Evolutionary conservation across 2,113 vertebrate species (phyloP).

Genomic region (Phrynosoma platyrhinos): DNA sequence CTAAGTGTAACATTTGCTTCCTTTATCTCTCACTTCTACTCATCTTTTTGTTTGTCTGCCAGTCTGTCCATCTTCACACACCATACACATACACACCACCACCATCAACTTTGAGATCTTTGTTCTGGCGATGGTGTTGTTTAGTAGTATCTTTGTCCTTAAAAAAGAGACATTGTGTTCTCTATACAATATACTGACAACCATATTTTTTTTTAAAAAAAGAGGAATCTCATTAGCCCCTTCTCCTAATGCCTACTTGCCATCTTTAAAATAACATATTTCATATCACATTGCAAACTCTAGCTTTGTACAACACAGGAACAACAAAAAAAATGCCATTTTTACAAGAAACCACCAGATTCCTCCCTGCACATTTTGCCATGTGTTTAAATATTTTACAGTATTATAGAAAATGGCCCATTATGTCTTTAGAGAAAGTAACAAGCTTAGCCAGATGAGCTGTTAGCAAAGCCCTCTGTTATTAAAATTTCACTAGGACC

Average conservation of each 20-base stretch:
- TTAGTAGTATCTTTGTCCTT: not conserved
- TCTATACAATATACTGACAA: not conserved
- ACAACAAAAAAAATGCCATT: not conserved
- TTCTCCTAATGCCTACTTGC: not conserved
- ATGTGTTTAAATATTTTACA: constrained; percentile 58
- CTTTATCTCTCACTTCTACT: not conserved
- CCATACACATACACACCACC: no score
- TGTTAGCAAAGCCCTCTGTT: not conserved
- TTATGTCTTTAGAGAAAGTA: constrained; percentile 62
- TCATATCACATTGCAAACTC: not conserved
- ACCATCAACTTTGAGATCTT: not conserved
- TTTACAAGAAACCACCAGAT: constrained; percentile 10
- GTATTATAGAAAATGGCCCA: constrained; percentile 26
- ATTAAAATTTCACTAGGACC: constrained; percentile 52
- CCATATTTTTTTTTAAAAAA: not conserved
- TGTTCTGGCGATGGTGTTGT: no score
- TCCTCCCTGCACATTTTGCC: not conserved
- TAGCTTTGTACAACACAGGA: not conserved
- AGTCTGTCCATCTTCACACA: no score
- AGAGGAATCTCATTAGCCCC: not conserved
- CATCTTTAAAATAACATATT: not conserved
- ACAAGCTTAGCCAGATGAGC: constrained; percentile 54
- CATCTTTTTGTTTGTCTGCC: not conserved
- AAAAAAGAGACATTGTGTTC: not conserved
- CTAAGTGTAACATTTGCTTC: not conserved